A percentile compares a stretch with the other conserved stretches of the same genome.
These are phyloP conservation scores for Laticauda colubrina DNA, from an alignment of 2,113 vertebrate genomes.

Conservation along the genomic window DNA sequence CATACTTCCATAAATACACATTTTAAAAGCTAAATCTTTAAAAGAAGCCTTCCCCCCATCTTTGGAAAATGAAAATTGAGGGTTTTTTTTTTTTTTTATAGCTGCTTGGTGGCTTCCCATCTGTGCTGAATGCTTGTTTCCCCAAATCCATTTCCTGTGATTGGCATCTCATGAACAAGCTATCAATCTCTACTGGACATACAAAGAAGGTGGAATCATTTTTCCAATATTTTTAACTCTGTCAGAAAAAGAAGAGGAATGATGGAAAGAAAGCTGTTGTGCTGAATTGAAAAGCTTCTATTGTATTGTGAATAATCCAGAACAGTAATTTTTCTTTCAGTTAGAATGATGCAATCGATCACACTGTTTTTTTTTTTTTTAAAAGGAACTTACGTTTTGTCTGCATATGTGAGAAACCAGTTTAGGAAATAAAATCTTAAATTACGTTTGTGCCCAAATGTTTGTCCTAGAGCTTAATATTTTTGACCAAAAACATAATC, in stretches of 20 bases:
- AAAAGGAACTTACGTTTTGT: not conserved
- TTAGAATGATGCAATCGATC: not conserved
- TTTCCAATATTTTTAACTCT: slow-evolving; percentile 44
- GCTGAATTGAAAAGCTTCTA: slow-evolving; percentile 30
- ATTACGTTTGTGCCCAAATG: not conserved
- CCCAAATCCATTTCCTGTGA: slow-evolving; percentile 12
- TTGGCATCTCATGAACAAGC: not conserved
- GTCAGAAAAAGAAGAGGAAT: not conserved
- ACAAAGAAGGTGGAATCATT: not conserved
- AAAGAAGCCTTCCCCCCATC: not conserved
- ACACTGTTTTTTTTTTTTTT: not conserved
- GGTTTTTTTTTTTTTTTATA: slow-evolving; percentile 28
- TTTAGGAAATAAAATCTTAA: not conserved
- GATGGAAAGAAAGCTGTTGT: slow-evolving; percentile 8
- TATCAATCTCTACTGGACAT: slow-evolving; percentile 36
- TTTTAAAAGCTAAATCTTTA: slow-evolving; percentile 11
- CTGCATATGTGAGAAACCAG: not conserved
- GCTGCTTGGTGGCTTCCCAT: not conserved
- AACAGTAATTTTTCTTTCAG: not conserved
- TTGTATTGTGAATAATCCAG: slow-evolving; percentile 19
- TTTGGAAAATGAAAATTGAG: slow-evolving; percentile 20
- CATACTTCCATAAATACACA: not conserved
- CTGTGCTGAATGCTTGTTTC: slow-evolving; percentile 19
- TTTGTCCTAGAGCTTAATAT: not conserved
- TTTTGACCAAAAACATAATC: not conserved